These are phyloP conservation scores for Craseonycteris thonglongyai DNA, from an alignment of 2,113 vertebrate species.

Conservation along the genomic window DNA sequence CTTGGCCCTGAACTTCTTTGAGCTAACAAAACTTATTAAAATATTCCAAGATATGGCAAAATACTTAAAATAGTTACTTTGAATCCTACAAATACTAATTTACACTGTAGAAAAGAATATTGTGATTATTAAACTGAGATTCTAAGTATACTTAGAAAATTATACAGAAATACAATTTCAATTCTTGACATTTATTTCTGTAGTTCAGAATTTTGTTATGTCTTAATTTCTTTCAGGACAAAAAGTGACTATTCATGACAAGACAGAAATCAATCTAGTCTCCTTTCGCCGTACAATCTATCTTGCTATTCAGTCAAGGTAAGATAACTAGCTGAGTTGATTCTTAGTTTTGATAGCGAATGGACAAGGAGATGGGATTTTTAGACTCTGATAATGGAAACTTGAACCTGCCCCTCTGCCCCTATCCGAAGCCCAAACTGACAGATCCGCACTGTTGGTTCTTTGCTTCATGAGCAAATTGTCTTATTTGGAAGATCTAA, in stretches of 20 bases:
- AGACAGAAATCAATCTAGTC: slow-evolving; percentile 98
- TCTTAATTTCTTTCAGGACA: slow-evolving; percentile 80
- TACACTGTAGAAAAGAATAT: background rate
- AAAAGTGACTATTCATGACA: slow-evolving; percentile 95
- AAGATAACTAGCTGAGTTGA: slow-evolving; percentile 34
- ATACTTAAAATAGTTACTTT: background rate
- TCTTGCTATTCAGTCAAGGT: slow-evolving; percentile 99
- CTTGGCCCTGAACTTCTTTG: background rate
- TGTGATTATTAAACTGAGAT: background rate
- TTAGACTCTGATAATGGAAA: background rate
- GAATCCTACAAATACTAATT: background rate
- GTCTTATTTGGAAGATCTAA: background rate
- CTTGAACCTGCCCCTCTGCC: background rate
- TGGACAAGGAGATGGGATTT: background rate
- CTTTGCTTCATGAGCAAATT: background rate
- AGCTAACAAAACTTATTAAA: background rate
- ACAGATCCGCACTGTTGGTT: background rate
- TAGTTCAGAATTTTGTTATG: slow-evolving; percentile 36
- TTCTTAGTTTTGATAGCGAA: background rate
- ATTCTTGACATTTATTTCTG: background rate
- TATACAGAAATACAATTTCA: background rate
- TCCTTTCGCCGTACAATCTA: slow-evolving; percentile 98
- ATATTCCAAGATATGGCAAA: background rate
- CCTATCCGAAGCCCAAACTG: background rate
- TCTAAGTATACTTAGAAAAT: slow-evolving; percentile 1